These are phyloP conservation scores for Leptinotarsa haldemani DNA, from an alignment of 2,888 invertebrate genomes.

Conservation along the genomic window DNA sequence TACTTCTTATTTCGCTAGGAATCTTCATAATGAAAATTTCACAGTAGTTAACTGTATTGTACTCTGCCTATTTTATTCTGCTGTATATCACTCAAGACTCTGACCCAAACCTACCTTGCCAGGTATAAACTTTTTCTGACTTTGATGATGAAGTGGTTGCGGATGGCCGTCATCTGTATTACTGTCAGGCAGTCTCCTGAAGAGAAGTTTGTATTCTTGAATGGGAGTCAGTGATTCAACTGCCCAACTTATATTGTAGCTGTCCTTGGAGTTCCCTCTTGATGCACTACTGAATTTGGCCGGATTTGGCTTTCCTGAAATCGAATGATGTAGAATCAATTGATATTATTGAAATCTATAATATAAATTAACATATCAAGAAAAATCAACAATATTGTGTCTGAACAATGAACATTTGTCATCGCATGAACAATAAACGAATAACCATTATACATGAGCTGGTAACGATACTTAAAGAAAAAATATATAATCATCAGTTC, in stretches of 20 bases:
- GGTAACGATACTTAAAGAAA: no score
- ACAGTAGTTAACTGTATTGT: no score
- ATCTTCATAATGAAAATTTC: no score
- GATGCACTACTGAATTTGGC: slow-evolving; percentile 75
- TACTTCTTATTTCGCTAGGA: no score
- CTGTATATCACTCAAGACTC: not conserved
- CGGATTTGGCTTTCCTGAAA: slow-evolving; percentile 73
- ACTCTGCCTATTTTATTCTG: no score
- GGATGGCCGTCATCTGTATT: slow-evolving; percentile 64
- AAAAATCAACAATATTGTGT: no score
- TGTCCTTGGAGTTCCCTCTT: slow-evolving; percentile 71
- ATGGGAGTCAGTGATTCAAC: slow-evolving; percentile 76
- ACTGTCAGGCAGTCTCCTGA: slow-evolving; percentile 71
- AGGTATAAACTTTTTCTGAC: slow-evolving; percentile 60
- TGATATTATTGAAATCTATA: not conserved
- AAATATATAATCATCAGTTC: no score
- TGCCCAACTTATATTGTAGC: slow-evolving; percentile 77
- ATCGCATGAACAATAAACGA: no score
- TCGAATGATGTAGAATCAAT: slow-evolving; percentile 28
- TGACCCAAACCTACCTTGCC: slow-evolving; percentile 30
- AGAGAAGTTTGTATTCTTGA: slow-evolving; percentile 75
- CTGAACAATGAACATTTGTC: no score
- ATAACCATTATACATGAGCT: no score
- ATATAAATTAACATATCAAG: no score
- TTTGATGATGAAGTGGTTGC: slow-evolving; percentile 66